These are phyloP conservation scores for Eudyptes chrysolophus DNA, from an alignment of 2,113 vertebrate genomes.

Conservation along the genomic window DNA sequence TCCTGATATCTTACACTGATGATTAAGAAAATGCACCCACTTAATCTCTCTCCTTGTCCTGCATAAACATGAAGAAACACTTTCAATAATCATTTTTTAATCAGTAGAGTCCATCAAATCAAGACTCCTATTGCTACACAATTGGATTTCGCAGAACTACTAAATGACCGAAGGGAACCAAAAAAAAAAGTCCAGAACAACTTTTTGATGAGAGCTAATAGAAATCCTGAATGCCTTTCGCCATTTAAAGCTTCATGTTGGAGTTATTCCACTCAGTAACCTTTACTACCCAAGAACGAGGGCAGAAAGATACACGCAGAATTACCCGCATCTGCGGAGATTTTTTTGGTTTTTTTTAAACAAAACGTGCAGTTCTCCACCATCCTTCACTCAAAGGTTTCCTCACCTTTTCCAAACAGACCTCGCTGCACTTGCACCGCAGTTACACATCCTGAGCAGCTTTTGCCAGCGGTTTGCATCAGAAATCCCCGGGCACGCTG, in stretches of 20 bases:
- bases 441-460: not conserved
- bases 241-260: not conserved
- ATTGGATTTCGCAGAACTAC: not conserved
- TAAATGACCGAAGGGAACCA: not conserved
- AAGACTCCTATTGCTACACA: not conserved
- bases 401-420: not conserved
- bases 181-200: not conserved
- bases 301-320: not conserved
- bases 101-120: not conserved
- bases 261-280: not conserved
- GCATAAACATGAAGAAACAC: not conserved
- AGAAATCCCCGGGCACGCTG: fast-evolving
- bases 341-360: not conserved
- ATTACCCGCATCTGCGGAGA: not conserved
- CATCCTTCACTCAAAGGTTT: not conserved
- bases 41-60: not conserved
- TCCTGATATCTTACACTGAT: not conserved
- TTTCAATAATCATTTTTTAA: not conserved
- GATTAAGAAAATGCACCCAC: not conserved
- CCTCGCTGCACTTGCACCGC: not conserved
- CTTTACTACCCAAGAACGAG: not conserved
- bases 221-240: not conserved
- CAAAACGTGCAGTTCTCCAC: not conserved
- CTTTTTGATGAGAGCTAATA: not conserved
- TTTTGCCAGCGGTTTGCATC: fast-evolving